Conservation (phyloP, 2,888 invertebrate species). For the Parnassius glacialis region DNA sequence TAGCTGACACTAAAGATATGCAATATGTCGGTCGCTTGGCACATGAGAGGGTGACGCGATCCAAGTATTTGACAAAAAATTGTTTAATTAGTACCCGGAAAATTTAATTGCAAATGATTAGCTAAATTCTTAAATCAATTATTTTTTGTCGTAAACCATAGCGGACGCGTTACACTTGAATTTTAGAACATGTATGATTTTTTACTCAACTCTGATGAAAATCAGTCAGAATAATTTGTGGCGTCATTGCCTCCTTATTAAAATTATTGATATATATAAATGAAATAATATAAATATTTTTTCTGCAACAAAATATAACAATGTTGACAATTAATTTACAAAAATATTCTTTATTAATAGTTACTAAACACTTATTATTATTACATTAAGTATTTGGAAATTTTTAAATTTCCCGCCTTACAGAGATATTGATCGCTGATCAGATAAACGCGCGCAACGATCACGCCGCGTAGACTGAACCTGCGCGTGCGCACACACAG, state of each 20-base stretch:
- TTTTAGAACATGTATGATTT: too few relatives aligned
- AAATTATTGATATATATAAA: too few relatives aligned
- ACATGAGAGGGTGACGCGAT: slow-evolving; percentile 54
- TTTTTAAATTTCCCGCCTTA: slow-evolving; percentile 13
- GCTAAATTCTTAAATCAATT: not conserved
- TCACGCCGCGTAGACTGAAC: slow-evolving; percentile 61
- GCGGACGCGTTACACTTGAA: too few relatives aligned
- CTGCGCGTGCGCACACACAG: slow-evolving; percentile 54
- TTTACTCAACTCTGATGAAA: too few relatives aligned
- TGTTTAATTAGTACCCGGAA: slow-evolving; percentile 47
- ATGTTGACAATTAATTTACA: too few relatives aligned
- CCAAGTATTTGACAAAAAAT: slow-evolving; percentile 54
- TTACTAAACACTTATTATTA: too few relatives aligned
- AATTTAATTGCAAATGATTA: slow-evolving; percentile 19
- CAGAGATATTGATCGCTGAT: slow-evolving; percentile 34
- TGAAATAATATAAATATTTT: too few relatives aligned
- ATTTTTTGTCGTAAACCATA: too few relatives aligned
- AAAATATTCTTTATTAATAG: too few relatives aligned
- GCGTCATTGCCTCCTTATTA: too few relatives aligned
- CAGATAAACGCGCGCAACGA: slow-evolving; percentile 62
- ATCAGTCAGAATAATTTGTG: too few relatives aligned
- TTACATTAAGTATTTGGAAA: not conserved
- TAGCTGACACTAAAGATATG: slow-evolving; percentile 69
- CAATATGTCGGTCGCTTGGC: slow-evolving; percentile 62
- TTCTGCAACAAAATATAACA: too few relatives aligned